Percentiles rank a stretch among this genome's conserved stretches.
Conservation (phyloP, 2,797 vertebrate genomes). For the Megalops cyprinoides region DNA sequence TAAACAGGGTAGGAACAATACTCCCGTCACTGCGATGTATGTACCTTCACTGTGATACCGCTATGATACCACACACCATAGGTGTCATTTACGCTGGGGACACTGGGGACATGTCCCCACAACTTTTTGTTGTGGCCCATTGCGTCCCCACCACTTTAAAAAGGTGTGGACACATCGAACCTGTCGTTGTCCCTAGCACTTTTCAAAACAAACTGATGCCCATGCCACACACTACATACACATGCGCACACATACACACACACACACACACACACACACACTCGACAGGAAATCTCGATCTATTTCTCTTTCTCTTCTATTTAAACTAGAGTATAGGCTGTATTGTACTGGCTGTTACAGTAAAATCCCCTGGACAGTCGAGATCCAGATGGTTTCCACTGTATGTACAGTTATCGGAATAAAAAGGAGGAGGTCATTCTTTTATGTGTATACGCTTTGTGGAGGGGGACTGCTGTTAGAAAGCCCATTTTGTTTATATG, state of each 20-base stretch:
- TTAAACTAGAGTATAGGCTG: slow-evolving; percentile 48
- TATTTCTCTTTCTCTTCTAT: slow-evolving; percentile 45
- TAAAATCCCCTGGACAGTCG: slow-evolving; percentile 39
- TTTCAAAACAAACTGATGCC: too few species aligned
- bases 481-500: slow-evolving; percentile 45
- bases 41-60: slow-evolving; percentile 12
- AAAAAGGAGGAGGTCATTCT: slow-evolving; percentile 16
- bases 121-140: too few species aligned
- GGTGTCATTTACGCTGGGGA: too few species aligned
- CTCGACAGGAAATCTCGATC: slow-evolving; percentile 23
- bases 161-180: too few species aligned
- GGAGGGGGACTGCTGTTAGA: slow-evolving; percentile 31
- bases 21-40: neutral
- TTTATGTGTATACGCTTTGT: slow-evolving; percentile 36
- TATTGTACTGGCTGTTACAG: slow-evolving; percentile 45
- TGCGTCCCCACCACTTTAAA: too few species aligned
- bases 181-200: too few species aligned
- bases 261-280: slow-evolving; percentile 38
- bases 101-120: too few species aligned
- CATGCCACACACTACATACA: slow-evolving; percentile 28
- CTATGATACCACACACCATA: too few species aligned
- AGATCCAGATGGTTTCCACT: slow-evolving; percentile 65
- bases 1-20: slow-evolving; percentile 57
- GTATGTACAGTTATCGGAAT: slow-evolving; percentile 44
- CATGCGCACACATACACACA: slow-evolving; percentile 31